Percentiles rank a stretch among this genome's conserved stretches.
Conservation (phyloP, 2,797 vertebrate genomes). For the Lutra lutra region DNA sequence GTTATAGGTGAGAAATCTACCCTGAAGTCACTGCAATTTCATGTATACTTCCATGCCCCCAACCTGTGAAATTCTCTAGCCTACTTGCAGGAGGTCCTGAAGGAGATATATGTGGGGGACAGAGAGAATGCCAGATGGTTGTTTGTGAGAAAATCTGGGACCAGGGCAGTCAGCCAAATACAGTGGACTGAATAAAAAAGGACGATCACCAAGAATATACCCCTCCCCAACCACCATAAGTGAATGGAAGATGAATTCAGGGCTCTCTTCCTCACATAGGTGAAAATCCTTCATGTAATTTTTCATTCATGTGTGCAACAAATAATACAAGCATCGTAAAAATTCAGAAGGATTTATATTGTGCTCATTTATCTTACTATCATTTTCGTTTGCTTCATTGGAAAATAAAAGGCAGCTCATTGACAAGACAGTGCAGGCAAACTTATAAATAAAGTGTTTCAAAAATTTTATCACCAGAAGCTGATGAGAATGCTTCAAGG, state of each 20-base stretch:
- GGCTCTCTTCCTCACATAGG: conserved; percentile 46
- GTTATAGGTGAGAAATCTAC: conserved; percentile 66
- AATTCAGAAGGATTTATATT: not conserved
- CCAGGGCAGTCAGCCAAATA: conserved; percentile 70
- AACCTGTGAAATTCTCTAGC: conserved; percentile 78
- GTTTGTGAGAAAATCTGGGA: conserved; percentile 77
- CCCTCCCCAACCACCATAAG: conserved; percentile 29
- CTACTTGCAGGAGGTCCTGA: conserved; percentile 74
- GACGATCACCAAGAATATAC: conserved; percentile 68
- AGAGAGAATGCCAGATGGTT: conserved; percentile 79
- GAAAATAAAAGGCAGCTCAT: not conserved
- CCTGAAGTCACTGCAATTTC: conserved; percentile 68
- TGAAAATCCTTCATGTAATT: conserved; percentile 32
- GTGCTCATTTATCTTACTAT: conserved; percentile 29
- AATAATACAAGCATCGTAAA: conserved; percentile 17
- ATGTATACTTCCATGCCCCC: conserved; percentile 54
- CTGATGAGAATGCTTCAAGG: conserved; percentile 64
- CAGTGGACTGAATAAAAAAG: conserved; percentile 64
- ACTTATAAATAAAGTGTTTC: conserved; percentile 22
- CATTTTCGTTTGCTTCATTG: conserved; percentile 55
- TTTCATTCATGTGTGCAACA: conserved; percentile 40
- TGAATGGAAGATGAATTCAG: conserved; percentile 63
- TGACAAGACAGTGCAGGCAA: not conserved
- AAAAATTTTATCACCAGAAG: conserved; percentile 34
- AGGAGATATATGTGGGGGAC: conserved; percentile 76